phyloP scores from a whole-genome alignment of 1,140 invertebrate species.

The Heliconius himera region DNA sequence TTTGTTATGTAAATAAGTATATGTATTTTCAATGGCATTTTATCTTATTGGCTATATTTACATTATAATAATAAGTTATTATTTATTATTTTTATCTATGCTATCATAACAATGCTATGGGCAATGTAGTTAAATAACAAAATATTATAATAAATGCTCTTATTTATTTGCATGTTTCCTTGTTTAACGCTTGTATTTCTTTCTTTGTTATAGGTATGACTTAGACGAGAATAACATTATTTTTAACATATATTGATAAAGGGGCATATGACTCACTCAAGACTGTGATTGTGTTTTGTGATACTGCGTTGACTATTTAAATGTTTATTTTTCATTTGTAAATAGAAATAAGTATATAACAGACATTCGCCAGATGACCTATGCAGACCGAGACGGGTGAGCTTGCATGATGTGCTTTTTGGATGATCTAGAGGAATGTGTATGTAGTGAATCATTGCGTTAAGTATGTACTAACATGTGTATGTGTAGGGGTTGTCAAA shows the following conservation, averaged over 20 bases:
- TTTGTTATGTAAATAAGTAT: background rate
- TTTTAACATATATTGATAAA: slow-evolving; percentile 77
- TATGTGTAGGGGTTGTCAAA: slow-evolving; percentile 69
- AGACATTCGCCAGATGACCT: slow-evolving; percentile 37
- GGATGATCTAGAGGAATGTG: background rate
- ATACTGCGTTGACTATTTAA: slow-evolving; percentile 36
- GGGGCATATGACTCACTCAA: slow-evolving; percentile 57
- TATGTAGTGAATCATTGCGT: slow-evolving; percentile 19
- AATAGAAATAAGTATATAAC: slow-evolving; percentile 44
- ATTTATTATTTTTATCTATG: background rate
- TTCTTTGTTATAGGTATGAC: slow-evolving; percentile 81
- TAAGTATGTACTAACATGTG: slow-evolving; percentile 42
- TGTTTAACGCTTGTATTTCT: slow-evolving; percentile 72
- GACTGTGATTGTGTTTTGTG: slow-evolving; percentile 67
- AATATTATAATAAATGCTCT: slow-evolving; percentile 33
- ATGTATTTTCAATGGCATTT: slow-evolving; percentile 4
- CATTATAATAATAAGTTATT: background rate
- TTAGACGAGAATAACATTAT: slow-evolving; percentile 65
- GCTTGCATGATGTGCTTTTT: slow-evolving; percentile 70
- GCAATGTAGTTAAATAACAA: background rate
- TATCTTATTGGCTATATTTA: background rate
- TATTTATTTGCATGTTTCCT: slow-evolving; percentile 63
- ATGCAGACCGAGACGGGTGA: slow-evolving; percentile 50
- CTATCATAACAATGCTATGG: slow-evolving; percentile 1
- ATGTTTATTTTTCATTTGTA: slow-evolving; percentile 56